phyloP scores from a whole-genome alignment of 2,888 invertebrate species.

The Eudiplozoon nipponicum region DNA sequence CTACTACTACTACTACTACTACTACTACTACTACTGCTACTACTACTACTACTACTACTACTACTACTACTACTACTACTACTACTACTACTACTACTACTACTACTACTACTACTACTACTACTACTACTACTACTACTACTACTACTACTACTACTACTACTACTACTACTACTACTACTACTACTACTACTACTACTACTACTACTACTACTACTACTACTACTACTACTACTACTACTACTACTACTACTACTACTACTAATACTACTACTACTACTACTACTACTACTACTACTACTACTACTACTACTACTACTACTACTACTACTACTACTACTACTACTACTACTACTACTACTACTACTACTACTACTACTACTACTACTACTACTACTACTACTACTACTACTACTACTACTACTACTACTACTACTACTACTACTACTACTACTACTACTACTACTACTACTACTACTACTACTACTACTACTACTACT shows the following conservation, averaged over 20 bases:
- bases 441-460: neutral
- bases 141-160: slow-evolving; percentile 7
- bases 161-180: neutral
- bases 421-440: neutral
- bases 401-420: slow-evolving; percentile 6
- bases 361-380: slow-evolving; percentile 8
- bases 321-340: slow-evolving; percentile 3
- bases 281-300: neutral
- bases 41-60: slow-evolving; percentile 7
- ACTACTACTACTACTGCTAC: slow-evolving; percentile 7
- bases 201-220: slow-evolving; percentile 7
- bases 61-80: slow-evolving; percentile 9
- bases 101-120: slow-evolving; percentile 6
- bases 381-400: slow-evolving; percentile 8
- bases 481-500: slow-evolving; percentile 4
- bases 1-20: neutral
- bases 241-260: too few relatives aligned
- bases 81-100: neutral
- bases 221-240: neutral
- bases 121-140: slow-evolving; percentile 8
- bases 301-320: neutral
- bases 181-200: slow-evolving; percentile 6
- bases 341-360: slow-evolving; percentile 9
- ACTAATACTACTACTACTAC: too few relatives aligned
- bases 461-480: slow-evolving; percentile 8